These are phyloP conservation scores for Zalophus californianus DNA, from an alignment of 2,797 vertebrate species.

Conservation along the genomic window DNA sequence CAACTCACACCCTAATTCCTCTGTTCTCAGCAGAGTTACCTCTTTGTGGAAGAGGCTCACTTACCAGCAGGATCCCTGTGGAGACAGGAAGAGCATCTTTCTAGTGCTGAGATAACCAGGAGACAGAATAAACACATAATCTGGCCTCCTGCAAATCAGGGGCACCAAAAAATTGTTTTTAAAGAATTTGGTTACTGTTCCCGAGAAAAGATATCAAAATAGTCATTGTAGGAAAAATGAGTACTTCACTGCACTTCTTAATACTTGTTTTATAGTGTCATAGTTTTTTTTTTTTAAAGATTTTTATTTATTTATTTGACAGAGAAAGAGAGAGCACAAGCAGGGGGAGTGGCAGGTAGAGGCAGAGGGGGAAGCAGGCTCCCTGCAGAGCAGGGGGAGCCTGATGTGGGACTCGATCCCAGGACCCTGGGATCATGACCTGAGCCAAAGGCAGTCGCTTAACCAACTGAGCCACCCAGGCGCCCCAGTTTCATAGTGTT, in stretches of 20 bases:
- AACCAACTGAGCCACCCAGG: no score
- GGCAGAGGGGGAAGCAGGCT: no score
- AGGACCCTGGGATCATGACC: no score
- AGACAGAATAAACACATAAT: not conserved
- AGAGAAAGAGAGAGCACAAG: no score
- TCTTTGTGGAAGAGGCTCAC: not conserved
- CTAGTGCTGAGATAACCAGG: not conserved
- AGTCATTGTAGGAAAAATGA: not conserved
- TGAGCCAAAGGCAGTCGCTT: no score
- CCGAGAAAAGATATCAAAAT: conserved; percentile 12
- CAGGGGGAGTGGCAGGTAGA: no score
- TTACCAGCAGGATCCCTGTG: not conserved
- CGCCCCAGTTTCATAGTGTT: not conserved
- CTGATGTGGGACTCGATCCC: no score
- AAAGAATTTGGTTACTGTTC: conserved; percentile 37
- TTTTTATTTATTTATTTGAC: no score
- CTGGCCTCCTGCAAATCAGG: not conserved
- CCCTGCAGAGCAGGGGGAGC: no score
- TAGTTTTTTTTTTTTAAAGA: not conserved
- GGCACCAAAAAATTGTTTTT: not conserved
- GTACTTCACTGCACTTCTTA: not conserved
- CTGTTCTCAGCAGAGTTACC: not conserved
- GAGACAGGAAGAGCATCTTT: not conserved
- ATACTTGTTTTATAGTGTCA: not conserved
- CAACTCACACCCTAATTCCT: not conserved